Percentiles rank a stretch among this genome's conserved stretches.
These are phyloP conservation scores for Sthenelais limicola DNA, from an alignment of 2,888 invertebrate species.

Conservation along the genomic window DNA sequence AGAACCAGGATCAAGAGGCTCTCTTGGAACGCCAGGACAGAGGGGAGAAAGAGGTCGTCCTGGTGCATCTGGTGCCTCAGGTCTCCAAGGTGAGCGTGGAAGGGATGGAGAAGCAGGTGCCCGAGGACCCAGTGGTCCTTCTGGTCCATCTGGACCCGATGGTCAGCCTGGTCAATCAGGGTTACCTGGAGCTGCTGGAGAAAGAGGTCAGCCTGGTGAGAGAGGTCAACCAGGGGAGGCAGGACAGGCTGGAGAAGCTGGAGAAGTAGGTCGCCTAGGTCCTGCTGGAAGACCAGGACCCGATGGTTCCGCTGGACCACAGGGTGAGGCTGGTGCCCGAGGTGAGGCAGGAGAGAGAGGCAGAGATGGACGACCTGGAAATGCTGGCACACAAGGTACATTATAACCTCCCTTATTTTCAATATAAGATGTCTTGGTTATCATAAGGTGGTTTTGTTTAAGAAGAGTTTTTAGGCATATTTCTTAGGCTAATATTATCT, in stretches of 20 bases:
- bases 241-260: slow-evolving; percentile 35
- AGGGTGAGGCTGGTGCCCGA: slow-evolving; percentile 1
- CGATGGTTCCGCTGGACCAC: slow-evolving; percentile 19
- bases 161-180: slow-evolving; percentile 44
- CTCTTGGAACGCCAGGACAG: slow-evolving; percentile 37
- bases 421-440: too few species aligned
- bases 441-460: too few species aligned
- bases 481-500: too few species aligned
- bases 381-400: background rate
- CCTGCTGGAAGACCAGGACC: background rate
- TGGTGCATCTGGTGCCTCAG: slow-evolving; percentile 44
- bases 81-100: slow-evolving; percentile 23
- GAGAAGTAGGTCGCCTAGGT: slow-evolving; percentile 4
- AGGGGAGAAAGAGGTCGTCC: slow-evolving; percentile 40
- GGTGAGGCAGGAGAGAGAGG: background rate
- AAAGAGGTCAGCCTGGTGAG: slow-evolving; percentile 31
- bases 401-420: background rate
- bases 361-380: background rate
- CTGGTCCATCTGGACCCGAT: slow-evolving; percentile 30
- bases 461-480: too few species aligned
- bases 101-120: slow-evolving; percentile 18
- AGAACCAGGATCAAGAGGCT: slow-evolving; percentile 23
- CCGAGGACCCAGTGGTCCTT: background rate
- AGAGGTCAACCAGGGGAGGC: slow-evolving; percentile 14
- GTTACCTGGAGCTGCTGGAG: slow-evolving; percentile 15